A percentile compares a stretch with the other conserved stretches of the same genome.
phyloP scores from a whole-genome alignment of 2,113 vertebrate genomes.

The Enhydra lutris region DNA sequence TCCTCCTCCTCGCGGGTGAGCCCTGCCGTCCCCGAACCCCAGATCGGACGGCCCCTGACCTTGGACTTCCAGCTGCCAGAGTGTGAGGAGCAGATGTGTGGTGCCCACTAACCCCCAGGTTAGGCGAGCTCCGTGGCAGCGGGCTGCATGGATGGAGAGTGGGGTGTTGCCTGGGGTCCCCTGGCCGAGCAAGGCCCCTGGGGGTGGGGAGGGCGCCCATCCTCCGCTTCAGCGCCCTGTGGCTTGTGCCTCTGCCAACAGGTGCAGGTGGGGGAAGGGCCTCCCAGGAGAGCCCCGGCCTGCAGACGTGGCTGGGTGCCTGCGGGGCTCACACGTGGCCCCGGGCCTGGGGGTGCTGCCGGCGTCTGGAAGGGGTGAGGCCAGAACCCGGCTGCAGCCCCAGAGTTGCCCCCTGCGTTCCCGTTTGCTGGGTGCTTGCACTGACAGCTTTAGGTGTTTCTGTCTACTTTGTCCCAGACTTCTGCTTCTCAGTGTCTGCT shows the following conservation, averaged over 20 bases:
- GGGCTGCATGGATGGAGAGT: too few relatives aligned
- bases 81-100: rapidly evolving
- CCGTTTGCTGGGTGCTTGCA: too few relatives aligned
- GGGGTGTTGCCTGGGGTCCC: neutral
- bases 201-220: neutral
- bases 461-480: neutral
- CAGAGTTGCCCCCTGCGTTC: neutral
- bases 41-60: neutral
- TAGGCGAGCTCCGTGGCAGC: rapidly evolving
- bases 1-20: neutral
- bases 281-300: neutral
- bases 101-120: neutral
- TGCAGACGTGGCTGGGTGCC: neutral
- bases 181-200: neutral
- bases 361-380: neutral
- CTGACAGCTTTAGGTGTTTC: neutral
- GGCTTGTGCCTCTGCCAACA: neutral
- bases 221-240: rapidly evolving
- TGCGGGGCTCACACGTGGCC: neutral
- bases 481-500: neutral
- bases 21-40: neutral
- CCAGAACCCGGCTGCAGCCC: neutral
- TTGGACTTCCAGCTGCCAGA: neutral
- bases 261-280: neutral
- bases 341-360: rapidly evolving